Evolutionary conservation across 2,888 invertebrate species (phyloP), one percentile per base, ranked within the genome.

Genomic region (Zygaena filipendulae): DNA sequence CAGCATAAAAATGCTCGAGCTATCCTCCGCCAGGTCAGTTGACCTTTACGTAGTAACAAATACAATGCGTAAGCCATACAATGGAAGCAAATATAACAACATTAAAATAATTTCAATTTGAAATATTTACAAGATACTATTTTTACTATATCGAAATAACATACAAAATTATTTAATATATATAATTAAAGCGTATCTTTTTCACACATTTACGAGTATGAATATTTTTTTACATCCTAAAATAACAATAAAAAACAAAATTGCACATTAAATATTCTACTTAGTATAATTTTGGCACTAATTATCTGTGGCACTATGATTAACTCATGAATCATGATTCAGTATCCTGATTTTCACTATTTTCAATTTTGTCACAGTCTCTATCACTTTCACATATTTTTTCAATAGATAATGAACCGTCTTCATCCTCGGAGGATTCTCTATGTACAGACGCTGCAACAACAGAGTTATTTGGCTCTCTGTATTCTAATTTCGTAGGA

Each of bases 401-500:
- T 32, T 70, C 70, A 32, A 52, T 48, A 33, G 42, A 35, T 33
- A 54, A 39, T 26, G 50, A 39, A 12, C 47, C 47, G 32, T 79
- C 84, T 45, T 84, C 84, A 21, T 84, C 84, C 21, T 83, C 84
- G 1, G 83, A 82, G 13, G 74, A 81, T 29, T 83, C 83, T 36
- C 77, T 74, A 27, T 75, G 69, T 6, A 60, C 49, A 25, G 66
- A 54, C 47, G 52, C 59, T 36, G 42, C 60, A 9, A 66, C 32
- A 40, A 52, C 31, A 42, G 49, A 34, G 36, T 62, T 58, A 29
- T 66, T 74, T 2, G 81, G 67, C 40, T 84, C 84, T 59, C 85
- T 81, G 35, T 84, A 84, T 36, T 87, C 88, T 53, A 91, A 67
- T 67, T 91, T 91, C 12, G 83, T 85, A 4, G 91, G 90, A 67